These are phyloP conservation scores for Tychaedon coryphoeus DNA, from an alignment of 2,113 vertebrate species.

Conservation along the genomic window DNA sequence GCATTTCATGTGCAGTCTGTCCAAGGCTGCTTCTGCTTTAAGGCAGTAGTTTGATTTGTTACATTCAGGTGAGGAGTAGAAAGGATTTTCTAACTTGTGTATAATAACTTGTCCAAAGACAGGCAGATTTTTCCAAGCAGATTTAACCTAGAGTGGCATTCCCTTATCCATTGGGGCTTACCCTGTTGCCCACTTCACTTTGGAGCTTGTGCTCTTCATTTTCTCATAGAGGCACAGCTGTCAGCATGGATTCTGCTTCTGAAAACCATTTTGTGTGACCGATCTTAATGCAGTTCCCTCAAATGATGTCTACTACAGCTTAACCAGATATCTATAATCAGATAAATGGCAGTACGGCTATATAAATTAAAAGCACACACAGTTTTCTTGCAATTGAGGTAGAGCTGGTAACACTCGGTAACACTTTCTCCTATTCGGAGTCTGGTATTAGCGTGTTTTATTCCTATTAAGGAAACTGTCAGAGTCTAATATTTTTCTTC, in stretches of 20 bases:
- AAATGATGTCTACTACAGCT: background rate
- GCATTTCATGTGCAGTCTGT: background rate
- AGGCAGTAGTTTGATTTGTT: background rate
- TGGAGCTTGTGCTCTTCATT: accelerated
- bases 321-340: background rate
- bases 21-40: background rate
- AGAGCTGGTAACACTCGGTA: background rate
- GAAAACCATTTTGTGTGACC: background rate
- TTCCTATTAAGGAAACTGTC: background rate
- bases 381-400: background rate
- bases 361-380: background rate
- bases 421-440: background rate
- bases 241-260: background rate
- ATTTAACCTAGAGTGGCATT: background rate
- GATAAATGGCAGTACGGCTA: background rate
- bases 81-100: background rate
- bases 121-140: background rate
- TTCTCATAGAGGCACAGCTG: background rate
- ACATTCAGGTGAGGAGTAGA: background rate
- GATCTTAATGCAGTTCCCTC: background rate
- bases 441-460: background rate
- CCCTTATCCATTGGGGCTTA: background rate
- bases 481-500: background rate
- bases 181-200: background rate
- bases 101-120: background rate